These are phyloP conservation scores for Tethea ocularis DNA, from an alignment of 2,888 invertebrate species.

Conservation along the genomic window DNA sequence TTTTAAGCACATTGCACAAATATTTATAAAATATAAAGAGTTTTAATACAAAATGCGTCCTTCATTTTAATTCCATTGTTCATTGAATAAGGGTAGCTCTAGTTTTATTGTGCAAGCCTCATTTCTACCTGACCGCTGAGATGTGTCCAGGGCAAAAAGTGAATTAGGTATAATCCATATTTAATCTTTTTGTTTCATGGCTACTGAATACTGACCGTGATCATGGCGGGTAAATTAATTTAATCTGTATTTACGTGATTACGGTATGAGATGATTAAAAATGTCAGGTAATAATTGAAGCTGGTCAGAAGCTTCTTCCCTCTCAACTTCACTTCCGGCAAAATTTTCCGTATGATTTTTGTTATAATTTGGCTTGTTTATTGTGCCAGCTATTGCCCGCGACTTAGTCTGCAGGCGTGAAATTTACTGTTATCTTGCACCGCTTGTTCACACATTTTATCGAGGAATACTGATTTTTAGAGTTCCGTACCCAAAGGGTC, in stretches of 20 bases:
- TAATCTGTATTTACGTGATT: conserved; percentile 2
- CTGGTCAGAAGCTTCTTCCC: neutral
- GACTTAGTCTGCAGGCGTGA: too few relatives aligned
- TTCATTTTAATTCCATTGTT: conserved; percentile 30
- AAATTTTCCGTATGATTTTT: neutral
- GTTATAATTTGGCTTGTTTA: neutral
- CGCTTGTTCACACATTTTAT: too few relatives aligned
- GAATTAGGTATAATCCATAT: conserved; percentile 18
- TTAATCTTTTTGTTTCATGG: conserved; percentile 15
- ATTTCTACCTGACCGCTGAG: conserved; percentile 18
- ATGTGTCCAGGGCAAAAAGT: conserved; percentile 15
- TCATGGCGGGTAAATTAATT: conserved; percentile 8
- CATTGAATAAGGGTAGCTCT: conserved; percentile 25
- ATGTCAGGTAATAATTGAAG: conserved; percentile 1
- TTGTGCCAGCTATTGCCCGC: too few relatives aligned
- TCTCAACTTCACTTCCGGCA: neutral
- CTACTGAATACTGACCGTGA: conserved; percentile 7
- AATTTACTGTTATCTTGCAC: too few relatives aligned
- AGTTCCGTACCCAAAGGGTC: too few relatives aligned
- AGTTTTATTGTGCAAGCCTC: conserved; percentile 22
- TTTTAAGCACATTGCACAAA: neutral
- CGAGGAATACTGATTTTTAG: too few relatives aligned
- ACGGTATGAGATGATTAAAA: neutral
- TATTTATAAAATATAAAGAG: neutral
- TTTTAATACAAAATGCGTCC: conserved; percentile 18